Evolutionary conservation across 1,140 invertebrate genomes (phyloP).

Genomic region (Atta texana): DNA sequence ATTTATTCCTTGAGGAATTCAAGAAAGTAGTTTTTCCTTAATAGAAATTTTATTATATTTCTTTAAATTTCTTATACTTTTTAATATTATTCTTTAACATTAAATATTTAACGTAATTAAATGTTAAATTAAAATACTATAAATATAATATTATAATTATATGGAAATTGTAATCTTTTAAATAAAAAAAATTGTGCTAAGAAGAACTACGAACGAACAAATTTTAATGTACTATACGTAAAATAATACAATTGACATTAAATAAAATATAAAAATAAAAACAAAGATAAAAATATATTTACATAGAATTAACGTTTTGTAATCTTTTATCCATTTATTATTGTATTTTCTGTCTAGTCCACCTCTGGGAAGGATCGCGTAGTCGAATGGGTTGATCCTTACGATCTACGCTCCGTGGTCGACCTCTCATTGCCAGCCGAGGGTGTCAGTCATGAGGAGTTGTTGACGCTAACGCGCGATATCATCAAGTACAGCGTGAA

Average conservation of each 20-base stretch:
- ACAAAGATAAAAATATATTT: not conserved
- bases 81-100: not conserved
- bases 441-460: constrained; percentile 89
- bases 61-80: not conserved
- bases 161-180: not conserved
- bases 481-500: constrained; percentile 94
- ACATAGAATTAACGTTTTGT: not conserved
- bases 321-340: not conserved
- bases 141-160: not conserved
- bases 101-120: not conserved
- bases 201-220: no score
- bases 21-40: not conserved
- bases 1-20: not conserved
- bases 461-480: constrained; percentile 89
- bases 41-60: not conserved
- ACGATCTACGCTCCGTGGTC: constrained; percentile 88
- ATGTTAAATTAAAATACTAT: not conserved
- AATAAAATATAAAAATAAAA: not conserved
- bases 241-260: no score
- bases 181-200: not conserved
- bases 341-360: constrained; percentile 72
- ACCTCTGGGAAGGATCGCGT: constrained; percentile 90
- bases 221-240: no score
- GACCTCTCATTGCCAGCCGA: constrained; percentile 89
- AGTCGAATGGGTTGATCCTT: constrained; percentile 91